Evolutionary conservation across 2,797 vertebrate genomes (phyloP).

Genomic region (Trichosurus vulpecula): DNA sequence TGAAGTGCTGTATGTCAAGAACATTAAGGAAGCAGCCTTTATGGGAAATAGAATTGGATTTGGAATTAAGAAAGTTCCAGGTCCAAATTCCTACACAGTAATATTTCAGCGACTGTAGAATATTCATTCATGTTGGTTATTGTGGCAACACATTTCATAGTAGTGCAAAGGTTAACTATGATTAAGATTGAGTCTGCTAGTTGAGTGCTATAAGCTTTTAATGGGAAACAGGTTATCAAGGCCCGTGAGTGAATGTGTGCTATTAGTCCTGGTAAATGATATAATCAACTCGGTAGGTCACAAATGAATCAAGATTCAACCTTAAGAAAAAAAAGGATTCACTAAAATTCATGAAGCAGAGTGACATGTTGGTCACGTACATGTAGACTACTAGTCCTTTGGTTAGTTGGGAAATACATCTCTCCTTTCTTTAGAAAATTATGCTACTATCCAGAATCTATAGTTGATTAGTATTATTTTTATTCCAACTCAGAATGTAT

Average conservation of each 20-base stretch:
- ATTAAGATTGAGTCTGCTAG: background rate
- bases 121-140: accelerated
- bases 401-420: background rate
- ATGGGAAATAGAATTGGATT: background rate
- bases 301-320: background rate
- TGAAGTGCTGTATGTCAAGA: background rate
- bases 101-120: background rate
- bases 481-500: background rate
- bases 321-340: background rate
- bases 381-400: background rate
- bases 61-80: background rate
- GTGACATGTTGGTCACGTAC: background rate
- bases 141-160: background rate
- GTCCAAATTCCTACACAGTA: background rate
- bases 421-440: slow-evolving; percentile 8
- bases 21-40: background rate
- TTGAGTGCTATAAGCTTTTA: background rate
- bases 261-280: background rate
- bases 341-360: slow-evolving; percentile 11
- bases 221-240: background rate
- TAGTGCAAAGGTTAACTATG: background rate
- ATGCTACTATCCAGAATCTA: background rate
- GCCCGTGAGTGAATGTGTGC: background rate
- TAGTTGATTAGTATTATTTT: background rate
- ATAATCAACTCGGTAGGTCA: background rate